These are phyloP conservation scores for Lutraria rhynchaena DNA, from an alignment of 1,140 invertebrate genomes.

Conservation along the genomic window DNA sequence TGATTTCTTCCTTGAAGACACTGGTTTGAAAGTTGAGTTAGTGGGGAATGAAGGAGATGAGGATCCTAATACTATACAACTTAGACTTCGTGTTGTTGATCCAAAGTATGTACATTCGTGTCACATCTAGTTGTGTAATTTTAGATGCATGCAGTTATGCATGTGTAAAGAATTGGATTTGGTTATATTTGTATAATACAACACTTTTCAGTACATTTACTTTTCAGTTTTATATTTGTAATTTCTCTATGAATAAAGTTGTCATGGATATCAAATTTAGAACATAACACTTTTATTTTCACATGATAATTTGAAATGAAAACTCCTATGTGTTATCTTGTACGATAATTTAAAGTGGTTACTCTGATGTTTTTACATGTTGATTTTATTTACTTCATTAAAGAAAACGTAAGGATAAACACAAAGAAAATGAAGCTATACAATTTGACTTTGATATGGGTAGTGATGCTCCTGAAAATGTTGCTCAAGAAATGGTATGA, in stretches of 20 bases:
- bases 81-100: conserved; percentile 96
- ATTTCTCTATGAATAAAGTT: too few species aligned
- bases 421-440: conserved; percentile 99
- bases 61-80: conserved; percentile 85
- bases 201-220: too few species aligned
- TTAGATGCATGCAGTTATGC: too few species aligned
- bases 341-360: too few species aligned
- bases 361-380: not conserved
- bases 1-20: conserved; percentile 98
- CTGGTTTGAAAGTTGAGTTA: conserved; percentile 96
- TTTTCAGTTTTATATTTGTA: too few species aligned
- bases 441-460: conserved; percentile 99
- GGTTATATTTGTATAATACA: too few species aligned
- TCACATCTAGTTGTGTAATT: too few species aligned
- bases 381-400: not conserved
- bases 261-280: too few species aligned
- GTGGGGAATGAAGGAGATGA: conserved; percentile 87
- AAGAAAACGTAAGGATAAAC: conserved; percentile 93
- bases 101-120: conserved; percentile 90
- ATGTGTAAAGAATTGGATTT: too few species aligned
- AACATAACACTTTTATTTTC: too few species aligned
- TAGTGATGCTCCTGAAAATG: conserved; percentile 95
- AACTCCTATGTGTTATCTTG: too few species aligned
- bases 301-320: too few species aligned
- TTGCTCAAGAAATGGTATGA: conserved; percentile 95